Conservation (phyloP, 92 coral and sea anemone species). For the Meandrina meandrites region DNA sequence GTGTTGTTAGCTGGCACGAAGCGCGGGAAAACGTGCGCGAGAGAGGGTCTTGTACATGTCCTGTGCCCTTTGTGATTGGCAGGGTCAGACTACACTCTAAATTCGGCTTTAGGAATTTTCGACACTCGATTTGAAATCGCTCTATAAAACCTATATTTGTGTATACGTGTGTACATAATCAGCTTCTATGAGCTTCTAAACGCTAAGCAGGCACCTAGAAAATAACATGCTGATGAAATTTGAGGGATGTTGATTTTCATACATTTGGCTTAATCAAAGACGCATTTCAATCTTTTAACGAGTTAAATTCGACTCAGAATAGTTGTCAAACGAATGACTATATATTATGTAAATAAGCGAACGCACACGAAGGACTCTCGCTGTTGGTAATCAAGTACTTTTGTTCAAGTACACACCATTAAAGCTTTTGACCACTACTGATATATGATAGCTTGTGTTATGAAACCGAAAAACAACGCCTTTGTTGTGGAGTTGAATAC, state of each 20-base stretch:
- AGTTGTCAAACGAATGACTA: background rate
- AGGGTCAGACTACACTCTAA: no score
- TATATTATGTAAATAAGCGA: background rate
- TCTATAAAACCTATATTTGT: no score
- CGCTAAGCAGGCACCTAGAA: no score
- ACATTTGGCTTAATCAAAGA: background rate
- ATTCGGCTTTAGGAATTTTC: background rate
- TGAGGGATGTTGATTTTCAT: background rate
- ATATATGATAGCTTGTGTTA: background rate
- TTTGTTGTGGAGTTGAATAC: background rate
- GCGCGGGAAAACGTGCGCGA: no score
- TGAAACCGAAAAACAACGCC: background rate
- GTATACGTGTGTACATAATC: no score
- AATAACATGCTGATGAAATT: no score
- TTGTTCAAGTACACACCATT: background rate
- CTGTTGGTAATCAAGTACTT: background rate
- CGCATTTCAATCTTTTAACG: background rate
- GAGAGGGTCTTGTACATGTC: no score
- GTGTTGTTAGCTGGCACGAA: no score
- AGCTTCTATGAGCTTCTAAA: no score
- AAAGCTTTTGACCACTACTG: slow-evolving; percentile 2
- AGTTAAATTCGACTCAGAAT: background rate
- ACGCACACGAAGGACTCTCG: background rate
- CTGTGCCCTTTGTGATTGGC: no score
- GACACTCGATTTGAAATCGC: no score